Evolutionary conservation across 2,888 invertebrate species (phyloP), one percentile per base, ranked within the genome.

Genomic region (Periphyllus acericola): DNA sequence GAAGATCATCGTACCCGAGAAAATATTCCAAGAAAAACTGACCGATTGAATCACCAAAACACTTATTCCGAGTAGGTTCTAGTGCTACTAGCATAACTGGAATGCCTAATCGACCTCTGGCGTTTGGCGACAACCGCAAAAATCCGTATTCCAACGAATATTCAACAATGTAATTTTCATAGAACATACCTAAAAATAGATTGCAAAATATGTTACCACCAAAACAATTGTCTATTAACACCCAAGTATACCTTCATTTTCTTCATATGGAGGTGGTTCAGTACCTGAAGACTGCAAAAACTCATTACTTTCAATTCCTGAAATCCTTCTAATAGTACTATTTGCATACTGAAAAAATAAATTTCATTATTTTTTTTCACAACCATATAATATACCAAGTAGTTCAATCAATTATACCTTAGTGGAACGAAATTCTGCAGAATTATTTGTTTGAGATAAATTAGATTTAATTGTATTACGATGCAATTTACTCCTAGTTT

Each of bases 141-240:
- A 99, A 97, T 0, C 99, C 99, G 92, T 99, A 99, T 92, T 99
- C 98, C 90, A 99, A 92, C 0, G 99, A 97, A 93, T 99, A 99
- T 92, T 99, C 99, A 3, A 99, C 96, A 80, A 99, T 98, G 91
- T 99, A 99, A 91, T 97, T 96, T 91, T 98, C 98, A 90, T 97
- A 97, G 91, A 94, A 92, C 93, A 40, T 21, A 11, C 32, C 80
- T 81, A 25, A 66, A n/a, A n/a, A n/a, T n/a, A n/a, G n/a, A 60
- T 21, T 14, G n/a, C 6, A 34, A 32, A 25, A 72, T 34, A 14
- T 25, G 25, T 72, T 52, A 21, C 32, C 14, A 71, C 46, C 14
- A 11, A 46, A 60, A 55, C 3, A 60, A 40, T 75, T 11, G 29
- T 52, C 17, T 1, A 29, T 29, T 11, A 29, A 5, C 14, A 32